These are phyloP conservation scores for Drosophila lacertosa DNA, from an alignment of 1,140 invertebrate genomes.

Conservation along the genomic window DNA sequence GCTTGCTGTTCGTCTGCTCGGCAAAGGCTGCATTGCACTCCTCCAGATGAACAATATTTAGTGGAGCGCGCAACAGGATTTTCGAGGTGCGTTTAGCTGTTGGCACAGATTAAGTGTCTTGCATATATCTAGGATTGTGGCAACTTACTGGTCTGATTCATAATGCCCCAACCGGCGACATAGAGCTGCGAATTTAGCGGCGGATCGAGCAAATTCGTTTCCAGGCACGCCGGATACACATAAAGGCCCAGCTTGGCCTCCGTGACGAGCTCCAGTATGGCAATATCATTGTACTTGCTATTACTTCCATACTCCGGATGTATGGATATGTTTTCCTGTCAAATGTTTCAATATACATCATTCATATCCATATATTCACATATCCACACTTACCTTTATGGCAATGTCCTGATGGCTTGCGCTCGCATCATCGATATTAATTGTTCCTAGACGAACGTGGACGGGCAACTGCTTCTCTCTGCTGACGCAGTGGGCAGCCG, in stretches of 20 bases:
- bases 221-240: constrained; percentile 64
- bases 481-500: constrained; percentile 91
- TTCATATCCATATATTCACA: not conserved
- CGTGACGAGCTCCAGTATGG: constrained; percentile 58
- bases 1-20: constrained; percentile 14
- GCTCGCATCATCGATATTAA: constrained; percentile 48
- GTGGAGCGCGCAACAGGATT: constrained; percentile 60
- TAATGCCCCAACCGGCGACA: constrained; percentile 72
- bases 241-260: constrained; percentile 26
- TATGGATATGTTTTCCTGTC: constrained; percentile 44
- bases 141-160: constrained; percentile 63
- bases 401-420: constrained; percentile 42
- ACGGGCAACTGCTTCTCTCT: constrained; percentile 26
- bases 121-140: too few species aligned
- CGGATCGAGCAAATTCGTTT: constrained; percentile 55
- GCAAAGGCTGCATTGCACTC: constrained; percentile 49
- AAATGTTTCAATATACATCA: not conserved
- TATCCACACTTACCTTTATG: constrained; percentile 34
- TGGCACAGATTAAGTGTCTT: not conserved
- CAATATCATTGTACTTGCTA: constrained; percentile 73
- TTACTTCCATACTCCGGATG: constrained; percentile 63
- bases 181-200: constrained; percentile 37
- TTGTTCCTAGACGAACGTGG: constrained; percentile 66
- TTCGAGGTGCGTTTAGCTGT: constrained; percentile 55
- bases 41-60: constrained; percentile 48